A percentile compares a stretch with the other conserved stretches of the same genome.
Conservation (phyloP, 2,113 vertebrate species). For the Dascyllus trimaculatus region DNA sequence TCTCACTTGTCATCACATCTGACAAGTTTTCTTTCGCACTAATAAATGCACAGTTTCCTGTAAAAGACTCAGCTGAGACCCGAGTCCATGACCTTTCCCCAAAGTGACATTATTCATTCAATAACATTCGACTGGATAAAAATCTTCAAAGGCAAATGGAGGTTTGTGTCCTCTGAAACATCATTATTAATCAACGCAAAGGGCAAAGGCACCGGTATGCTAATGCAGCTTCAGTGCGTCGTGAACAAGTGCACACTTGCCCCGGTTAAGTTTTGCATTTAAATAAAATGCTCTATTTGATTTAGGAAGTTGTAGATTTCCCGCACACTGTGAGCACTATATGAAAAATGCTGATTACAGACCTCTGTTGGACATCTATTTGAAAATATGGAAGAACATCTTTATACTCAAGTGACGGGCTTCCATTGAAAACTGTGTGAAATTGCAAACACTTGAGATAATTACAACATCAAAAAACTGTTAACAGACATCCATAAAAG, state of each 20-base stretch:
- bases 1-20: slow-evolving; percentile 14
- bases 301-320: neutral
- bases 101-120: slow-evolving; percentile 42
- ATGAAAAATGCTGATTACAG: neutral
- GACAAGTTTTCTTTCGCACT: slow-evolving; percentile 33
- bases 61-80: slow-evolving; percentile 4
- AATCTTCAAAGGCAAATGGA: slow-evolving; percentile 37
- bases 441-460: too few relatives aligned
- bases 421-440: too few relatives aligned
- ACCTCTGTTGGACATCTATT: neutral
- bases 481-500: too few relatives aligned
- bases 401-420: too few relatives aligned
- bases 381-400: too few relatives aligned
- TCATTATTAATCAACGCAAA: slow-evolving; percentile 36
- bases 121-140: slow-evolving; percentile 34
- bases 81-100: slow-evolving; percentile 42
- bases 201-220: neutral
- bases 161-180: slow-evolving; percentile 31
- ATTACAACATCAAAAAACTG: too few relatives aligned
- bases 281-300: neutral
- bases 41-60: slow-evolving; percentile 30
- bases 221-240: slow-evolving; percentile 25
- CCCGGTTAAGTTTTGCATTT: neutral
- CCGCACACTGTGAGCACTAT: neutral
- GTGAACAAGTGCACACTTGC: neutral